These are phyloP conservation scores for Fragum sueziense DNA, from an alignment of 2,888 invertebrate genomes.

Conservation along the genomic window DNA sequence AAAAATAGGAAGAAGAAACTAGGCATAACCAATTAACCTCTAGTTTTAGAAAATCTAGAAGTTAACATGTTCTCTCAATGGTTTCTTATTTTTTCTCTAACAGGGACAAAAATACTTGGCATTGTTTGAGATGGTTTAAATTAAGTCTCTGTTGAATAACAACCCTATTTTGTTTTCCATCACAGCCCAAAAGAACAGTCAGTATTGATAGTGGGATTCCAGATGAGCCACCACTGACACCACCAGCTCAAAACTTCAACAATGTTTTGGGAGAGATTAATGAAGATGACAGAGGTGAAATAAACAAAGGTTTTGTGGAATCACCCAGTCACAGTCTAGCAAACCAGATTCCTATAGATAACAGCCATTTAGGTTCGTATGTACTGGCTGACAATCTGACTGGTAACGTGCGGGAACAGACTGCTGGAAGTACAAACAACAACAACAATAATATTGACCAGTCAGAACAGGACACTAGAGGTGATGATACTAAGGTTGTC, in stretches of 20 bases:
- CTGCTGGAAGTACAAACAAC: neutral
- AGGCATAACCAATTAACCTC: no score
- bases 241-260: neutral
- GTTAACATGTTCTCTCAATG: no score
- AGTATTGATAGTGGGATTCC: conserved; percentile 28
- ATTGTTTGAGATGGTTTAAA: no score
- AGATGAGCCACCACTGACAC: conserved; percentile 24
- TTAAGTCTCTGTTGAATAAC: no score
- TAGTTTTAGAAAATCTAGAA: no score
- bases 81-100: no score
- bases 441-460: neutral
- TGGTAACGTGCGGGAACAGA: neutral
- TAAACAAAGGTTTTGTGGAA: neutral
- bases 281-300: neutral
- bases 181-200: conserved; percentile 6
- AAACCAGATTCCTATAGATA: neutral
- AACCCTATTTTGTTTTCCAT: neutral
- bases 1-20: no score
- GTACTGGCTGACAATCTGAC: neutral
- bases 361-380: neutral
- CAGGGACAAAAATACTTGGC: no score
- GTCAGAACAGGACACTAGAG: no score
- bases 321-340: neutral
- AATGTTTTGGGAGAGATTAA: neutral
- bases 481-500: no score